These are phyloP conservation scores for Dipodomys stephensi DNA, from an alignment of 2,113 vertebrate species.

Conservation along the genomic window DNA sequence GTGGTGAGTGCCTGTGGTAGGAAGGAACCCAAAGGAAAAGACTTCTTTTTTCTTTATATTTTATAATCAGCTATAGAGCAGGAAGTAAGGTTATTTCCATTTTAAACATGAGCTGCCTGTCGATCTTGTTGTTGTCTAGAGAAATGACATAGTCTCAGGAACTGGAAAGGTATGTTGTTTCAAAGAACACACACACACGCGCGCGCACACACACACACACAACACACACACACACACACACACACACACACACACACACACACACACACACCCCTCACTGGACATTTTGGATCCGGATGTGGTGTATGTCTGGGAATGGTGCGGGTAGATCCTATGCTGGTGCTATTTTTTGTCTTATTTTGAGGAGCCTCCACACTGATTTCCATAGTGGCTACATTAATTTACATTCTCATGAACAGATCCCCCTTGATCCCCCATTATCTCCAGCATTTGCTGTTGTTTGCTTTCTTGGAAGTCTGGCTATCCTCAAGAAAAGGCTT, in stretches of 20 bases:
- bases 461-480: too few relatives aligned
- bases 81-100: background rate
- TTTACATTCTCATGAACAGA: too few relatives aligned
- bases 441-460: too few relatives aligned
- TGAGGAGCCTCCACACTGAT: too few relatives aligned
- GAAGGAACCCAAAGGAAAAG: background rate
- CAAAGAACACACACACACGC: background rate
- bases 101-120: slow-evolving; percentile 24
- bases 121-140: background rate
- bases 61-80: background rate
- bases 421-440: too few relatives aligned
- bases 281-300: background rate
- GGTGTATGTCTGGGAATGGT: background rate
- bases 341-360: too few relatives aligned
- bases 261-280: background rate
- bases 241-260: too few relatives aligned
- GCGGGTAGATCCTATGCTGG: too few relatives aligned
- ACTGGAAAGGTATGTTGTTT: background rate
- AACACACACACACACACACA: too few relatives aligned
- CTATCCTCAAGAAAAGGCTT: background rate
- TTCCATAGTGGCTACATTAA: too few relatives aligned
- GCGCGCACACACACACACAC: too few relatives aligned
- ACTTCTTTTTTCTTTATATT: background rate
- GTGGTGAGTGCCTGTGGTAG: background rate
- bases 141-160: background rate